A percentile compares a stretch with the other conserved stretches of the same genome.
These are phyloP conservation scores for Cephus nigrinus DNA, from an alignment of 2,888 invertebrate species.

Conservation along the genomic window DNA sequence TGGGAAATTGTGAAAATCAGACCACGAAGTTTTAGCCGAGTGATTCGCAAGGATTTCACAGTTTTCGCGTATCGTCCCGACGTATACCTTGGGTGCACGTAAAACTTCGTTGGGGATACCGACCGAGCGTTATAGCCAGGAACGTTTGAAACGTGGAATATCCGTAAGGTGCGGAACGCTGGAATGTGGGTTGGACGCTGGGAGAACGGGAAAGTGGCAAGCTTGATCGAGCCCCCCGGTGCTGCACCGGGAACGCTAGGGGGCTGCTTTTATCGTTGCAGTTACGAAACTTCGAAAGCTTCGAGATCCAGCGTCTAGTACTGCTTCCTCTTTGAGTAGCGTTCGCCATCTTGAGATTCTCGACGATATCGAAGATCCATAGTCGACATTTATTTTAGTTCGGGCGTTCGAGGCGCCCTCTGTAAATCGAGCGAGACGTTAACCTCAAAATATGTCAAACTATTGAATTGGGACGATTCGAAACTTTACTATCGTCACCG, in stretches of 20 bases:
- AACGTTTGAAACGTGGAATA: not conserved
- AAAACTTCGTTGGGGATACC: not conserved
- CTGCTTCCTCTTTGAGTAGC: not conserved
- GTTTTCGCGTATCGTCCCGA: not conserved
- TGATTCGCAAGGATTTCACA: not conserved
- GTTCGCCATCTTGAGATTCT: not conserved
- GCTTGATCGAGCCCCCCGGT: slow-evolving; percentile 20
- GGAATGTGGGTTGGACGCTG: not conserved
- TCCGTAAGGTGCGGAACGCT: not conserved
- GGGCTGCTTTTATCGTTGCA: slow-evolving; percentile 19
- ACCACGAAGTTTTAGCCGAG: slow-evolving; percentile 4
- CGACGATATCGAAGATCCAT: slow-evolving; percentile 25
- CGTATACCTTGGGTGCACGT: not conserved
- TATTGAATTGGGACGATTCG: not conserved
- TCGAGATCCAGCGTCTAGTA: not conserved
- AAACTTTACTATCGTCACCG: not conserved
- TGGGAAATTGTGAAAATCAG: not conserved
- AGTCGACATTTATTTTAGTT: slow-evolving; percentile 22
- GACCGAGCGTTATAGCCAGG: not conserved
- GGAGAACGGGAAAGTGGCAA: slow-evolving; percentile 11
- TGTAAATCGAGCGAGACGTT: not conserved
- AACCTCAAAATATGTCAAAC: not conserved
- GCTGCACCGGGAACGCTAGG: slow-evolving; percentile 11
- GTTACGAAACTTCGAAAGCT: slow-evolving; percentile 22
- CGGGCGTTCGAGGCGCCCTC: slow-evolving; percentile 17